Evolutionary conservation across 2,797 vertebrate genomes (phyloP).

Genomic region (Tapirus indicus): DNA sequence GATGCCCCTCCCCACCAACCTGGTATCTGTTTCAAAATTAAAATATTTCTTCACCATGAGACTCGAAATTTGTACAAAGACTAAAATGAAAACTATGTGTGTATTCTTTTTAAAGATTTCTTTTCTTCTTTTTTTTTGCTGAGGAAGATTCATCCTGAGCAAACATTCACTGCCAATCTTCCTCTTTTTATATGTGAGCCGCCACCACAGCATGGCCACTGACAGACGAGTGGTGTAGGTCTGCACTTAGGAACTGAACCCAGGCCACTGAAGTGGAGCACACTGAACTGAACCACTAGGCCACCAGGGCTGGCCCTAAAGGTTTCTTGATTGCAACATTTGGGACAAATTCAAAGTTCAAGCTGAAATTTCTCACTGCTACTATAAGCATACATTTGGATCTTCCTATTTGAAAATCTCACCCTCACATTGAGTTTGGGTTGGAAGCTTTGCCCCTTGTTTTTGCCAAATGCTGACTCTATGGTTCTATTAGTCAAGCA

Average conservation of each 20-base stretch:
- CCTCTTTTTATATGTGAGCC: too few relatives aligned
- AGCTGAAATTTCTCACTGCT: background rate
- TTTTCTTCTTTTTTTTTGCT: background rate
- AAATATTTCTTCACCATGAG: background rate
- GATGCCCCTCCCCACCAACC: fast-evolving
- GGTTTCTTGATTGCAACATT: constrained; percentile 39
- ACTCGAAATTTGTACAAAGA: background rate
- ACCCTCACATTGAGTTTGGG: background rate
- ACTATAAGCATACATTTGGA: background rate
- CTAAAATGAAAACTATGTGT: background rate
- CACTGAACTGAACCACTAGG: too few relatives aligned
- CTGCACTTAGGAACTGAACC: too few relatives aligned
- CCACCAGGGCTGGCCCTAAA: background rate
- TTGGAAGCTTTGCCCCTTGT: background rate
- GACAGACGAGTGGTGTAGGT: too few relatives aligned
- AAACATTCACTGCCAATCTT: too few relatives aligned
- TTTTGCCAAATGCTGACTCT: background rate
- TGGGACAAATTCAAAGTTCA: constrained; percentile 12
- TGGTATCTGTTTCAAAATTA: background rate
- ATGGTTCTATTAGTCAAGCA: background rate
- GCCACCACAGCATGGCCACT: too few relatives aligned
- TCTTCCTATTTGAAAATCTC: background rate
- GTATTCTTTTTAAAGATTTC: background rate
- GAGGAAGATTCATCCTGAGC: too few relatives aligned
- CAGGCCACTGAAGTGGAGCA: too few relatives aligned